phyloP scores from a whole-genome alignment of 30 jellyfish, hydroid and myxozoan genomes.

The Mastigias papua region DNA sequence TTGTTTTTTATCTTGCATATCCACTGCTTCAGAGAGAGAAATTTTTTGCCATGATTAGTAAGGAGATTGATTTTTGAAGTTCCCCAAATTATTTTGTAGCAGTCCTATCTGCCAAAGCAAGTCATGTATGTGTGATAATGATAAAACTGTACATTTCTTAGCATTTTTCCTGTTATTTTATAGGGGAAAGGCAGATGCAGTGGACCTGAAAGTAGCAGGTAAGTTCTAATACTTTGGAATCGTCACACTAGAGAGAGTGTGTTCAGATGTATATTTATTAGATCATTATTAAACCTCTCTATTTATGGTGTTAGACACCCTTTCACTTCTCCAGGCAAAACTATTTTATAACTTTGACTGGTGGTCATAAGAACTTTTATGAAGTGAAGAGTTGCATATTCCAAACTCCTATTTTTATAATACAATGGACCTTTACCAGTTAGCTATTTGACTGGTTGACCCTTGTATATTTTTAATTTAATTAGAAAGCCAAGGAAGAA shows the following conservation, averaged over 20 bases:
- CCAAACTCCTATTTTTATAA: not conserved
- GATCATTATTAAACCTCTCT: no score
- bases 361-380: not conserved
- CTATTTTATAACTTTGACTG: no score
- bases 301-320: no score
- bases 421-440: not conserved
- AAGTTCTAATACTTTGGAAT: not conserved
- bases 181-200: slow-evolving; percentile 92
- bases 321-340: no score
- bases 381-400: not conserved
- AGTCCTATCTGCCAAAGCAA: not conserved
- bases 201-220: slow-evolving; percentile 88
- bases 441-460: no score
- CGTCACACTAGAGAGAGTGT: no score
- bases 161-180: not conserved
- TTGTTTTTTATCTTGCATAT: no score
- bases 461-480: no score
- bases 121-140: not conserved
- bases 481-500: not conserved
- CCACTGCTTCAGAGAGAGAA: no score
- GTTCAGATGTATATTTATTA: no score
- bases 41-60: no score
- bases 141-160: not conserved
- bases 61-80: not conserved
- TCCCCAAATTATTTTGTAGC: not conserved